Percentiles rank a stretch among this genome's conserved stretches.
Conservation (phyloP, 2,888 invertebrate genomes). For the Monopis laevigella region DNA sequence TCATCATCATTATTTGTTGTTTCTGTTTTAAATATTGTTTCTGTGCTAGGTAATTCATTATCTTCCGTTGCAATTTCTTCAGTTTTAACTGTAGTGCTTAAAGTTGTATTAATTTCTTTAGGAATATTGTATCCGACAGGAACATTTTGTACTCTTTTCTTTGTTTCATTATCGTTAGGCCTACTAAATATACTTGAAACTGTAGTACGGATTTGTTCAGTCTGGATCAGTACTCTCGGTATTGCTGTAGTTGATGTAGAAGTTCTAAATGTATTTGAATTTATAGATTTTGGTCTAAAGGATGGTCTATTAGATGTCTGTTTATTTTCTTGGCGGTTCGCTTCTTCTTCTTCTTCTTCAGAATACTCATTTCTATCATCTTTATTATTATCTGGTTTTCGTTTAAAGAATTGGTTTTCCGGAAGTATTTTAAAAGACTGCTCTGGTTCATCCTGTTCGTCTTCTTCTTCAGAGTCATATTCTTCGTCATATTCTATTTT, state of each 20-base stretch:
- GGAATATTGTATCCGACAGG: slow-evolving; percentile 43
- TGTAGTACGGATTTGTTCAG: slow-evolving; percentile 43
- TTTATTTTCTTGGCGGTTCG: slow-evolving; percentile 19
- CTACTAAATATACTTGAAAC: slow-evolving; percentile 36
- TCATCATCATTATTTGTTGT: slow-evolving; percentile 41
- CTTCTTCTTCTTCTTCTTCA: slow-evolving; percentile 18
- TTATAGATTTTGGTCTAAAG: slow-evolving; percentile 43
- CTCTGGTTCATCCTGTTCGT: slow-evolving; percentile 44
- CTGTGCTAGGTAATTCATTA: slow-evolving; percentile 16
- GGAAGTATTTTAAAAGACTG: slow-evolving; percentile 52
- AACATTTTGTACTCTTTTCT: slow-evolving; percentile 53
- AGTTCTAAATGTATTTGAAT: slow-evolving; percentile 53
- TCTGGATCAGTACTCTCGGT: too few species aligned
- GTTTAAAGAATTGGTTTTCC: slow-evolving; percentile 47
- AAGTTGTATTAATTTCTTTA: slow-evolving; percentile 21
- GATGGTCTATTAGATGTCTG: slow-evolving; percentile 37
- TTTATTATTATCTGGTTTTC: slow-evolving; percentile 34
- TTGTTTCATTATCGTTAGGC: slow-evolving; percentile 35
- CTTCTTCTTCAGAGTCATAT: slow-evolving; percentile 37
- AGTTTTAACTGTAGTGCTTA: slow-evolving; percentile 14
- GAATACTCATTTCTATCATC: slow-evolving; percentile 24
- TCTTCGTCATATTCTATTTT: slow-evolving; percentile 39
- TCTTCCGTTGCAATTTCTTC: slow-evolving; percentile 30
- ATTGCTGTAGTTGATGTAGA: slow-evolving; percentile 50
- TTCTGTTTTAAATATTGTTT: slow-evolving; percentile 19